Evolutionary conservation across 2,113 vertebrate species (phyloP).

Genomic region (Anolis sagrei): DNA sequence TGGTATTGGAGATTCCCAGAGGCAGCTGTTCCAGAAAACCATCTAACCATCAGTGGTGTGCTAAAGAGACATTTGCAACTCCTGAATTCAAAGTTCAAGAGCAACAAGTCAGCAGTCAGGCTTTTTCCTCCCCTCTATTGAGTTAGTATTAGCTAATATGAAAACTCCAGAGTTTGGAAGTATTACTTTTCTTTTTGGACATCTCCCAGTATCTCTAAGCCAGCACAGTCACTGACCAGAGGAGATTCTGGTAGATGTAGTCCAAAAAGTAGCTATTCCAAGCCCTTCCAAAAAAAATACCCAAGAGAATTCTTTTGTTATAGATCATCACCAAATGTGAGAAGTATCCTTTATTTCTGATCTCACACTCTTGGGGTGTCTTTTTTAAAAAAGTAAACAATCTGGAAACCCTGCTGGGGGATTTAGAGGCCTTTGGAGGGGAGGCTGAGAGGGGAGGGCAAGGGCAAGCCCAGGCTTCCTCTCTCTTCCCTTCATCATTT

Average conservation of each 20-base stretch:
- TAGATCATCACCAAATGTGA: not conserved
- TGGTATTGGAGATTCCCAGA: not conserved
- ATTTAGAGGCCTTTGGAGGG: no score
- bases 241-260: no score
- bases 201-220: not conserved
- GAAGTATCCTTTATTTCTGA: not conserved
- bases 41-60: not conserved
- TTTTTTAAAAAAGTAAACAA: not conserved
- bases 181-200: not conserved
- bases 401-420: not conserved
- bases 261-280: no score
- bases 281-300: no score
- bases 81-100: not conserved
- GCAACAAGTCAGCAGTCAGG: not conserved
- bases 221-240: no score
- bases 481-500: constrained; percentile 3
- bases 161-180: no score
- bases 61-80: not conserved
- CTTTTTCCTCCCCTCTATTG: not conserved
- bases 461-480: not conserved
- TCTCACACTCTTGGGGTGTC: not conserved
- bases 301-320: not conserved
- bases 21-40: not conserved
- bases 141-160: no score
- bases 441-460: not conserved